Base-by-base conservation (phyloP, 2,888 invertebrate genomes). In the Tanaodytes sp. region DNA sequence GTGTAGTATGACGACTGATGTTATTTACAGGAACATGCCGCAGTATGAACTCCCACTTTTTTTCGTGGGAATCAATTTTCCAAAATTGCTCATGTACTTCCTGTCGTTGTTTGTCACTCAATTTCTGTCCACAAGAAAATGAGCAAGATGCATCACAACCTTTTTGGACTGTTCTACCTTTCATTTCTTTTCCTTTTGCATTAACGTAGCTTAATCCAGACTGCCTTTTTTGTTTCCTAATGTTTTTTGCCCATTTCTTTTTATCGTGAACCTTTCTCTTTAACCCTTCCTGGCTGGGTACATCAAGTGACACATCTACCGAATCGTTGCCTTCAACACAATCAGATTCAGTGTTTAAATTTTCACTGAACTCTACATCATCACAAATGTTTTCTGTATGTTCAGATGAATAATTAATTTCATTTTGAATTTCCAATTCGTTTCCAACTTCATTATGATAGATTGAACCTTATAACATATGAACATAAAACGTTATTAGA, bases 1-100 rank as follows among this genome's bases (percentile, higher is more conserved):
- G 3, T 9, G 19, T 23, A 11, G 43, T 40, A 23, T n/a, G 20
- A n/a, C 37, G 49, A 3, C 14, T 33, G 9, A 49, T 20, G 18
- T 48, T 11, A 16, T 39, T 9, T 9, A n/a, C 20, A 15, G n/a
- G 3, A 20, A 59, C 31, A 18, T 20, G 59, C 6, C 59, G 19
- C 14, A 40, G 14, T 40, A 55, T 30, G 27, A 30, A 43, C 11
- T 40, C 45, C 55, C 55, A 55, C 20, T 55, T 55, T 36, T 55
- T 31, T 11, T 42, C 55, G 20, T 55, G 55, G n/a, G 55, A 33
- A 14, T 19, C 20, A 31, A 49, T 48, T 31, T 36, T 31, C 48
- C 48, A 48, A 39, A 52, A 52, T 23, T 52, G 16, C 18, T 40
- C 31, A 15, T 16, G 8, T 11, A 46, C 16, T 31, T 37, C 18